Evolutionary conservation across 2,888 invertebrate species (phyloP).

Genomic region (Drosophila pegasa): DNA sequence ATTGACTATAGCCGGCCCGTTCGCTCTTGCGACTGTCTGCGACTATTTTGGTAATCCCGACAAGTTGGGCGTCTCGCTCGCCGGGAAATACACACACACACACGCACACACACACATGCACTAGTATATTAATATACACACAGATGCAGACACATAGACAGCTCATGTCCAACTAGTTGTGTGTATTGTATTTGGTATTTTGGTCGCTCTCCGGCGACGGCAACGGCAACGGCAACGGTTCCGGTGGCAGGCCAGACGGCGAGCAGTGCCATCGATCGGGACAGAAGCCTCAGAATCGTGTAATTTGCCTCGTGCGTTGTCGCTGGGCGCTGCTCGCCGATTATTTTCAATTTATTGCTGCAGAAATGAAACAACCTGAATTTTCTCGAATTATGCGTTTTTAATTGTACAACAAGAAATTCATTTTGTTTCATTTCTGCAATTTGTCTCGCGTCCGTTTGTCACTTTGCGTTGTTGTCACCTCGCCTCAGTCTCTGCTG

Average conservation of each 20-base stretch:
- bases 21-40: conserved; percentile 32
- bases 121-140: conserved; percentile 17
- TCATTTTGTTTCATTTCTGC: conserved; percentile 68
- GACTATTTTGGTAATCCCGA: conserved; percentile 46
- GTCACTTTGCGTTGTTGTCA: conserved; percentile 22
- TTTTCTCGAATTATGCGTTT: conserved; percentile 53
- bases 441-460: conserved; percentile 39
- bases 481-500: conserved; percentile 23
- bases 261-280: conserved; percentile 65
- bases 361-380: conserved; percentile 69
- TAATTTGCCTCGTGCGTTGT: conserved; percentile 78
- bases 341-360: conserved; percentile 47
- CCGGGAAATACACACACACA: conserved; percentile 39
- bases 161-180: conserved; percentile 52
- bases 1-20: conserved; percentile 32
- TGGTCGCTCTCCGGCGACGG: conserved; percentile 56
- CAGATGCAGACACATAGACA: conserved; percentile 34
- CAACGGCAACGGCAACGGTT: conserved; percentile 39
- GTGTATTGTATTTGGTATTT: conserved; percentile 61
- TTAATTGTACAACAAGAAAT: conserved; percentile 51
- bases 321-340: conserved; percentile 54
- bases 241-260: conserved; percentile 68
- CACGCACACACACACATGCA: conserved; percentile 2
- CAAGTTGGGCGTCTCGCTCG: conserved; percentile 61
- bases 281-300: conserved; percentile 78